phyloP scores from a whole-genome alignment of 2,797 vertebrate genomes.

The Danionella dracula region DNA sequence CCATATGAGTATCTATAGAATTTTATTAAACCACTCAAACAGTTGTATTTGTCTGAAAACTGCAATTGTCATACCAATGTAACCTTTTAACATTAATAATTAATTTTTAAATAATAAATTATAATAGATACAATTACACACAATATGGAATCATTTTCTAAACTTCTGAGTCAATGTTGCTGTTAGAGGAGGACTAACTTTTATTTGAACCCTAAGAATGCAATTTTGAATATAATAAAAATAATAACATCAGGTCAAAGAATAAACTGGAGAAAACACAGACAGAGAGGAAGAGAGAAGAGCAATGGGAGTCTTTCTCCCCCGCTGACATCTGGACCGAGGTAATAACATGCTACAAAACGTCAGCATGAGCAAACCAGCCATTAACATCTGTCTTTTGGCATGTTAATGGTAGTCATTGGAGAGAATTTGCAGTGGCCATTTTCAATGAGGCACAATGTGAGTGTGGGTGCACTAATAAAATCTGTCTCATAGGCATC shows the following conservation, averaged over 20 bases:
- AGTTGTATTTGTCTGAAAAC: too few relatives aligned
- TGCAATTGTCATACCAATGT: too few relatives aligned
- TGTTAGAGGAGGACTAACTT: too few relatives aligned
- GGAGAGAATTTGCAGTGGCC: slow-evolving; percentile 54
- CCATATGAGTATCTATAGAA: too few relatives aligned
- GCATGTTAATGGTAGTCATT: slow-evolving; percentile 72
- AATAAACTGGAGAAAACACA: slow-evolving; percentile 4
- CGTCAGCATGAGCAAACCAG: slow-evolving; percentile 64
- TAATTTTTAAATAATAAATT: too few relatives aligned
- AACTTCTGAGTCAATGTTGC: slow-evolving; percentile 17
- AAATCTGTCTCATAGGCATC: slow-evolving; percentile 20
- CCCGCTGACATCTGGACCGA: slow-evolving; percentile 69
- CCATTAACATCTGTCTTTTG: slow-evolving; percentile 69
- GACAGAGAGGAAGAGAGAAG: slow-evolving; percentile 12
- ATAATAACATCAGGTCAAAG: slow-evolving; percentile 19
- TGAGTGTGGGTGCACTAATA: slow-evolving; percentile 23
- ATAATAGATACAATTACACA: too few relatives aligned
- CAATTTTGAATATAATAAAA: slow-evolving; percentile 22
- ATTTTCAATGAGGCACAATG: slow-evolving; percentile 41
- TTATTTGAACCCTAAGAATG: slow-evolving; percentile 10
- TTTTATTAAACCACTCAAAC: too few relatives aligned
- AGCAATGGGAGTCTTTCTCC: slow-evolving; percentile 45
- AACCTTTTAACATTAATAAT: too few relatives aligned
- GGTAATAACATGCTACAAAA: slow-evolving; percentile 73
- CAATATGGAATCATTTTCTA: slow-evolving; percentile 29